Percentiles rank a stretch among this genome's conserved stretches.
These are phyloP conservation scores for Chaetodon auriga DNA, from an alignment of 2,113 vertebrate species.

Conservation along the genomic window DNA sequence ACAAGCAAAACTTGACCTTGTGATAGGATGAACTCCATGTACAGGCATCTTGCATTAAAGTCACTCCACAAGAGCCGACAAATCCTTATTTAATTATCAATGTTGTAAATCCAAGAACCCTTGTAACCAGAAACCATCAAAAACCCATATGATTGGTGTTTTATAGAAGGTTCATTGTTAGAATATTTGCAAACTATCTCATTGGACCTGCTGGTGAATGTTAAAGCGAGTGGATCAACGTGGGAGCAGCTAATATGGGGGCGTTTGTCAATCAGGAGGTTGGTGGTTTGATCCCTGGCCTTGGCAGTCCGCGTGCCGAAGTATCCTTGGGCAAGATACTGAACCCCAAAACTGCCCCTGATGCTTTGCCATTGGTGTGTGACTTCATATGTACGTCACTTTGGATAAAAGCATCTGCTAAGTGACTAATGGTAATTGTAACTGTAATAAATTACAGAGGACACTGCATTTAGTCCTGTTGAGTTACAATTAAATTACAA, in stretches of 20 bases:
- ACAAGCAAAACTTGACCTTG: neutral
- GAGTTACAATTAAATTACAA: neutral
- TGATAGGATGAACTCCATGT: neutral
- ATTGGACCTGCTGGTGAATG: constrained; percentile 37
- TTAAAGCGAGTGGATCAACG: neutral
- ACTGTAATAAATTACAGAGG: constrained; percentile 14
- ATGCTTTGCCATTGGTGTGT: no score
- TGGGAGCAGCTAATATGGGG: neutral
- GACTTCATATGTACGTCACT: no score
- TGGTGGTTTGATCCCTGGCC: no score
- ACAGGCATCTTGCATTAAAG: neutral
- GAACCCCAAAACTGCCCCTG: no score
- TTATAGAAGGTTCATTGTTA: constrained; percentile 42
- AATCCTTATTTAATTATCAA: constrained; percentile 16
- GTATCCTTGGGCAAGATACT: no score
- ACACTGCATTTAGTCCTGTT: neutral
- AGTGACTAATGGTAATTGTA: no score
- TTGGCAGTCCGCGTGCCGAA: no score
- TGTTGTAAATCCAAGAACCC: constrained; percentile 18
- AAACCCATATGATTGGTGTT: constrained; percentile 5
- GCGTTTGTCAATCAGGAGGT: no score
- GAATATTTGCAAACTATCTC: constrained; percentile 29
- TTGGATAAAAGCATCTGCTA: no score
- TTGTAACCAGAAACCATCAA: constrained; percentile 10
- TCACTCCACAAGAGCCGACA: constrained; percentile 9